Conservation (phyloP, 2,797 vertebrate species). For the Clarias fuscus region DNA sequence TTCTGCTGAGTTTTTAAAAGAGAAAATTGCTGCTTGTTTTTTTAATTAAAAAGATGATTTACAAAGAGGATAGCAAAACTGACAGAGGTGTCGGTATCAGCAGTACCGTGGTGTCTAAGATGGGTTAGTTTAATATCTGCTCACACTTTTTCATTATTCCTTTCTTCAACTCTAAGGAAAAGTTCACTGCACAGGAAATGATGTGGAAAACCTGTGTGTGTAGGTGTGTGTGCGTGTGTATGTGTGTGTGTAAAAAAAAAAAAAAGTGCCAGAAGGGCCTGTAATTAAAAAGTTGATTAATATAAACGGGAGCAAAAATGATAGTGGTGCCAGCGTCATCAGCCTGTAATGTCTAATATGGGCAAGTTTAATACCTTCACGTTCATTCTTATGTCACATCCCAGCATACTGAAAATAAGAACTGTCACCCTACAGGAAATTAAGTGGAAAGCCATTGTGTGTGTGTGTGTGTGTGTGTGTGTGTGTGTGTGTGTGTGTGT, state of each 20-base stretch:
- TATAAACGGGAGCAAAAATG: not conserved
- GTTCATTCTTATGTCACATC: constrained; percentile 1
- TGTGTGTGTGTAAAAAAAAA: not conserved
- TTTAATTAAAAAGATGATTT: constrained; percentile 54
- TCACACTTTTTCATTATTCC: constrained; percentile 19
- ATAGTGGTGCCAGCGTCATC: constrained; percentile 12
- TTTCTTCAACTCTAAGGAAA: not conserved
- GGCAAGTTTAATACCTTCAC: constrained; percentile 25
- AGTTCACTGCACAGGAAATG: constrained; percentile 27
- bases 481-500: constrained; percentile 12
- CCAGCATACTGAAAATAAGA: constrained; percentile 6
- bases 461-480: constrained; percentile 12
- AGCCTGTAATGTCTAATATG: constrained; percentile 23
- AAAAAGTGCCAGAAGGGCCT: no score
- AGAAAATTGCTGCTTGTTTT: constrained; percentile 15
- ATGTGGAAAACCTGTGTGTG: not conserved
- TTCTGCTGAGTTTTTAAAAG: constrained; percentile 36
- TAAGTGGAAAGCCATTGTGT: constrained; percentile 23
- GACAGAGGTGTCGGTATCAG: constrained; percentile 46
- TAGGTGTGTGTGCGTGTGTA: not conserved
- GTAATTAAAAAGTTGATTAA: constrained; percentile 18
- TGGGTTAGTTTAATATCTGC: constrained; percentile 31
- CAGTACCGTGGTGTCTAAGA: constrained; percentile 29
- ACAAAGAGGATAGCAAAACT: constrained; percentile 35
- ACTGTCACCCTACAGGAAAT: constrained; percentile 34